Evolutionary conservation across 2,113 vertebrate species (phyloP), one percentile per base, ranked within the genome.

Genomic region (Actenoides hombroni): DNA sequence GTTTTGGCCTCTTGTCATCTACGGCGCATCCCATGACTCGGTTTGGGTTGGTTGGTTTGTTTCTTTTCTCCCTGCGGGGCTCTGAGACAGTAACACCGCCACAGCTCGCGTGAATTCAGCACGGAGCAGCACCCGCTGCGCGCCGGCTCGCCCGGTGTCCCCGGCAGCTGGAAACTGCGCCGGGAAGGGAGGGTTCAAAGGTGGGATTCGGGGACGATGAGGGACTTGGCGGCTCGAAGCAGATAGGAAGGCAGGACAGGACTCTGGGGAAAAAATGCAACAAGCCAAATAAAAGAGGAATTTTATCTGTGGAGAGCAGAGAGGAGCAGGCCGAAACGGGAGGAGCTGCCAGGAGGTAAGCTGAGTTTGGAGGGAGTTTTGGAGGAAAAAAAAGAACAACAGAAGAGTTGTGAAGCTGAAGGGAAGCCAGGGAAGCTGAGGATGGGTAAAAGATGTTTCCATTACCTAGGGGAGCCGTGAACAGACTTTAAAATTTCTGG

Each of bases 51-150:
- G 42, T 26, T 83, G 18, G 5, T 24, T 4, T 13, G 15, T 20
- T 31, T 5, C 19, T 48, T 15, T n/a, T 12, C 6, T 13, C 8
- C 4, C 10, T 20, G 12, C 9, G 24, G 29, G 59, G 61, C 67
- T 56, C 53, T 8, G 29, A 76, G 71, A 9, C 49, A 42, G 35
- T 16, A 37, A 37, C 16, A 40, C 37, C 29, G 4, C 40, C 10
- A 4, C n/a, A 46, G 31, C 21, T 87, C n/a, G 6, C 44, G 79
- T n/a, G n/a, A n/a, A n/a, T 29, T 37, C 19, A 40, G 18, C 10
- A 14, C 16, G 3, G 21, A 26, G 9, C 17, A 0, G 0, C 13
- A 2, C 35, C 29, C 1, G 2, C 39, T 14, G 11, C 7, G 48
- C 11, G 1, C 16, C 39, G 16, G 11, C 7, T 53, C 11, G 1